Percentiles rank a stretch among this genome's conserved stretches.
Evolutionary conservation across 2,797 vertebrate species (phyloP).

Genomic region (Pteronotus mesoamericanus): DNA sequence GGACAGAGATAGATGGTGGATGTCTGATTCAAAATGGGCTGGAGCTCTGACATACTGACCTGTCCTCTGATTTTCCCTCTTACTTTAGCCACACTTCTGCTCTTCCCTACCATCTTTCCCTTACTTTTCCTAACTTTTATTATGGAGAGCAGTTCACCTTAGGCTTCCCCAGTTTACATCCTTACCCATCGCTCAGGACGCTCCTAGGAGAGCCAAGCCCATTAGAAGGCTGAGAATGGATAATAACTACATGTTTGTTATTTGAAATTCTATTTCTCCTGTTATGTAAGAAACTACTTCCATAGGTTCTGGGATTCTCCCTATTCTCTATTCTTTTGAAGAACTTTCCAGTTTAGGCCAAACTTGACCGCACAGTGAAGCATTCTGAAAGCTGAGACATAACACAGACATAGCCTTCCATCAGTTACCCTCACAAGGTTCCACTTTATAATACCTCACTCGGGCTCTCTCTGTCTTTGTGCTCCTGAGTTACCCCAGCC

Average conservation of each 20-base stretch:
- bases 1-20: too few relatives aligned
- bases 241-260: not conserved
- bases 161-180: not conserved
- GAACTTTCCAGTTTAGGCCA: not conserved
- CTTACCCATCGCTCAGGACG: not conserved
- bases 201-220: not conserved
- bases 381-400: not conserved
- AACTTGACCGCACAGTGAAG: not conserved
- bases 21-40: not conserved
- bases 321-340: not conserved
- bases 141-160: not conserved
- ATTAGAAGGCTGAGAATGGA: not conserved
- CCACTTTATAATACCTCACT: not conserved
- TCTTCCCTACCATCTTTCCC: not conserved
- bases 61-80: not conserved
- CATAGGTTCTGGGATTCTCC: not conserved
- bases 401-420: accelerated
- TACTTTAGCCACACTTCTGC: not conserved
- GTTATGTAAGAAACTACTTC: not conserved
- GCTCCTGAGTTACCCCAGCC: too few relatives aligned
- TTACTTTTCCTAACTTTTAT: not conserved
- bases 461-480: not conserved
- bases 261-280: not conserved
- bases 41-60: not conserved
- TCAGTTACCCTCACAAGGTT: not conserved